phyloP scores from a whole-genome alignment of 2,113 vertebrate genomes.

The Oriolus oriolus region DNA sequence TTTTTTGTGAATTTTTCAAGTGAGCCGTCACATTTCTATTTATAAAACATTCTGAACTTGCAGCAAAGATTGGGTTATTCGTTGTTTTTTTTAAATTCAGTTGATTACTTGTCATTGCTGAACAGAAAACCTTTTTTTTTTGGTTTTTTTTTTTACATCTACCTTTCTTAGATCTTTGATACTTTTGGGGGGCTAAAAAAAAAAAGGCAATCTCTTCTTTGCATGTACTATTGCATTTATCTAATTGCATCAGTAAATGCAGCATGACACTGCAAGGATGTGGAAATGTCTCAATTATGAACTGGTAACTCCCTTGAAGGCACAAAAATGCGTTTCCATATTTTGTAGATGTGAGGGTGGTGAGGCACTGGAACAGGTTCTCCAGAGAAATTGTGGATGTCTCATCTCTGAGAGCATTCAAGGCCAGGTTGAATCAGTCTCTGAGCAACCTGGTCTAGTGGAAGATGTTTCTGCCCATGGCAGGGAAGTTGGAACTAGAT shows the following conservation, averaged over 20 bases:
- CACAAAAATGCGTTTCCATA: background rate
- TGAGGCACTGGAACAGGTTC: background rate
- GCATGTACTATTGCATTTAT: background rate
- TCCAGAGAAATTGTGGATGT: background rate
- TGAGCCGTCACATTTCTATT: conserved; percentile 37
- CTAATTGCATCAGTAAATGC: background rate
- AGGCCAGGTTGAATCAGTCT: background rate
- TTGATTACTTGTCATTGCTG: background rate
- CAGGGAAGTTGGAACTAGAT: background rate
- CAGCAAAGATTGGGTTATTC: background rate
- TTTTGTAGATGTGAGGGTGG: background rate
- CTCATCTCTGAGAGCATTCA: background rate
- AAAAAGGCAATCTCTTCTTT: background rate
- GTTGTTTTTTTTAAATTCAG: conserved; percentile 3
- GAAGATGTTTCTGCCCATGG: background rate
- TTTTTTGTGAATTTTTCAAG: conserved; percentile 27
- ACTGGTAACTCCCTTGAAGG: background rate
- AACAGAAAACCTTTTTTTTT: background rate
- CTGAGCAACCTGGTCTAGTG: background rate
- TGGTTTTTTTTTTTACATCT: background rate
- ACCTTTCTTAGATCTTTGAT: background rate
- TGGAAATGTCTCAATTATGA: background rate
- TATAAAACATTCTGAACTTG: conserved; percentile 14
- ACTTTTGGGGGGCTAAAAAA: background rate
- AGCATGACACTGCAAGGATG: background rate